These are phyloP conservation scores for Toxotes lorentzi DNA, from an alignment of 2,797 vertebrate genomes.

Conservation along the genomic window DNA sequence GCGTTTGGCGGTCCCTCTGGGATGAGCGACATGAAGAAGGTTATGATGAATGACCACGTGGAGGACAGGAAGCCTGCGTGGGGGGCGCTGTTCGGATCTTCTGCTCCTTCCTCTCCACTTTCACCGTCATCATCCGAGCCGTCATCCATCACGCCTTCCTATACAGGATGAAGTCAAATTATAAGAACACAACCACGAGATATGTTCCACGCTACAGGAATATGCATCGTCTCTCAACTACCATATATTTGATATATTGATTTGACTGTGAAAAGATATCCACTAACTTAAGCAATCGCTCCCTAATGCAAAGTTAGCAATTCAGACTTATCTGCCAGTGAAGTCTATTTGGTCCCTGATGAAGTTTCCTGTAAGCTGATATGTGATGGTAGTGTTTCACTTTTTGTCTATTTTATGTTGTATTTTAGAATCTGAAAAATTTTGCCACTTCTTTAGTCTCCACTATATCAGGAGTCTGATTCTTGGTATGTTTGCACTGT, in stretches of 20 bases:
- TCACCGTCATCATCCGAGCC: constrained; percentile 88
- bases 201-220: not conserved
- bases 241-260: not conserved
- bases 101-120: constrained; percentile 87
- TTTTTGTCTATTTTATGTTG: not conserved
- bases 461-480: not conserved
- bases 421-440: not conserved
- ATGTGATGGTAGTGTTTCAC: not conserved
- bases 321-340: not conserved
- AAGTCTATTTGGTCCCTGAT: not conserved
- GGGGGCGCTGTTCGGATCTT: constrained; percentile 83
- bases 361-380: not conserved
- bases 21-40: constrained; percentile 97
- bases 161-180: not conserved
- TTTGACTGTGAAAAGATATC: constrained; percentile 11
- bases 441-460: not conserved
- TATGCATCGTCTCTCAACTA: not conserved
- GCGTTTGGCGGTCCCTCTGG: constrained; percentile 94
- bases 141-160: constrained; percentile 93
- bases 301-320: not conserved
- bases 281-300: not conserved
- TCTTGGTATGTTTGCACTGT: not conserved
- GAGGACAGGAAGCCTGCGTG: constrained; percentile 92
- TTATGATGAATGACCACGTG: constrained; percentile 95
- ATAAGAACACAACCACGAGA: not conserved